Percentiles rank a stretch among this genome's conserved stretches.
Evolutionary conservation across 2,113 vertebrate species (phyloP).

Genomic region (Sisor rabdophorus): DNA sequence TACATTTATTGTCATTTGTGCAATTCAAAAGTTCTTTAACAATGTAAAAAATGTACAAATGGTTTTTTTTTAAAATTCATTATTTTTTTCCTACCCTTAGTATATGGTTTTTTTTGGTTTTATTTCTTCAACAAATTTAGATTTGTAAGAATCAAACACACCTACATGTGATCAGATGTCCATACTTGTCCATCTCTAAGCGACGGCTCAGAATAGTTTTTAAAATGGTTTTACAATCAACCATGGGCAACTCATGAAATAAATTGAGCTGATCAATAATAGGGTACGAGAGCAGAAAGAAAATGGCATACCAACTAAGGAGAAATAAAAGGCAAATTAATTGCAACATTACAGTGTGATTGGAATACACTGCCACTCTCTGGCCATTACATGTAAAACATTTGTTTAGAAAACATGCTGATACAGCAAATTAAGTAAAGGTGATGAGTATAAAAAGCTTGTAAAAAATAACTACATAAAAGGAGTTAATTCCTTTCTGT

Average conservation of each 20-base stretch:
- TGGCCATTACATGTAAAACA: conserved; percentile 50
- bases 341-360: not conserved
- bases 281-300: not conserved
- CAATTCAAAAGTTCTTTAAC: conserved; percentile 30
- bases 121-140: conserved; percentile 15
- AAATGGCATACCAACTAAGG: not conserved
- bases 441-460: conserved; percentile 38
- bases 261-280: not conserved
- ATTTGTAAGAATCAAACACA: not conserved
- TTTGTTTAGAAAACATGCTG: conserved; percentile 56
- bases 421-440: conserved; percentile 56
- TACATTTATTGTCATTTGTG: conserved; percentile 59
- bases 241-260: not conserved
- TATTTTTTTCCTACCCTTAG: not conserved
- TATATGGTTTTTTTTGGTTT: not conserved
- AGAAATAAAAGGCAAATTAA: conserved; percentile 11
- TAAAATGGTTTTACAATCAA: not conserved
- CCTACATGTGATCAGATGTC: not conserved
- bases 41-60: conserved; percentile 29
- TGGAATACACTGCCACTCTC: conserved; percentile 63
- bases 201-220: too few species aligned
- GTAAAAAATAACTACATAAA: not conserved
- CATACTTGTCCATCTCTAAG: too few species aligned
- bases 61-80: conserved; percentile 41
- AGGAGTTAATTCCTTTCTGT: not conserved